phyloP scores from a whole-genome alignment of 1,140 invertebrate species.

The Belonocnema kinseyi region DNA sequence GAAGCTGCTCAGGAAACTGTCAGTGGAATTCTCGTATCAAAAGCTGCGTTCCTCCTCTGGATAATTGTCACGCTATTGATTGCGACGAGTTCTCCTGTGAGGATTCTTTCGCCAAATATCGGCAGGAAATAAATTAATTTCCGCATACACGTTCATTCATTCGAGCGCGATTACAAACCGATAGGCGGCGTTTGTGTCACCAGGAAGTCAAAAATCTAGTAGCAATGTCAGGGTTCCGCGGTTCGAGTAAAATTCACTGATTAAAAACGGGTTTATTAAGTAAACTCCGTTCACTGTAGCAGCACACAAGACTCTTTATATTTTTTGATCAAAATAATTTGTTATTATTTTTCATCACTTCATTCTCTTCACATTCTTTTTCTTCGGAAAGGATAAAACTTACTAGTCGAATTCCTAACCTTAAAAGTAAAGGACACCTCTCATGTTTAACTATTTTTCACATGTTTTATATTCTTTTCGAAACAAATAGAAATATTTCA shows the following conservation, averaged over 20 bases:
- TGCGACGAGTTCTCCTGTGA: constrained; percentile 15
- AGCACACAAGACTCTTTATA: background rate
- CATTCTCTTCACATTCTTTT: too few species aligned
- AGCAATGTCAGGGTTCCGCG: background rate
- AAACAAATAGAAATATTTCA: too few species aligned
- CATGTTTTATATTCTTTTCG: too few species aligned
- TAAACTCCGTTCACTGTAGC: background rate
- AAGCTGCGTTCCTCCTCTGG: background rate
- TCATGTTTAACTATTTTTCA: too few species aligned
- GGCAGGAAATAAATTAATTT: constrained; percentile 1
- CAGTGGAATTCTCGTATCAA: background rate
- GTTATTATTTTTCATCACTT: too few species aligned
- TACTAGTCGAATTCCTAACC: too few species aligned
- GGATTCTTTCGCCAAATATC: background rate
- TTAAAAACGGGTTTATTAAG: background rate
- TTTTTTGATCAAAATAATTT: background rate
- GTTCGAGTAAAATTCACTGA: background rate
- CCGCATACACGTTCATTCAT: constrained; percentile 13
- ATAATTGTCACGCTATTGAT: background rate
- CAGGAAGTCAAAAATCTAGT: background rate
- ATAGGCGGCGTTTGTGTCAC: background rate
- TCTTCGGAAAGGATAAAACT: too few species aligned
- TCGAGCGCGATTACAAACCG: constrained; percentile 4
- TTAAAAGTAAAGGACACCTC: too few species aligned
- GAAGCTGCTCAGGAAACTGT: constrained; percentile 16